Base-by-base conservation (phyloP, 2,888 invertebrate genomes). In the Cheilosia pagana region DNA sequence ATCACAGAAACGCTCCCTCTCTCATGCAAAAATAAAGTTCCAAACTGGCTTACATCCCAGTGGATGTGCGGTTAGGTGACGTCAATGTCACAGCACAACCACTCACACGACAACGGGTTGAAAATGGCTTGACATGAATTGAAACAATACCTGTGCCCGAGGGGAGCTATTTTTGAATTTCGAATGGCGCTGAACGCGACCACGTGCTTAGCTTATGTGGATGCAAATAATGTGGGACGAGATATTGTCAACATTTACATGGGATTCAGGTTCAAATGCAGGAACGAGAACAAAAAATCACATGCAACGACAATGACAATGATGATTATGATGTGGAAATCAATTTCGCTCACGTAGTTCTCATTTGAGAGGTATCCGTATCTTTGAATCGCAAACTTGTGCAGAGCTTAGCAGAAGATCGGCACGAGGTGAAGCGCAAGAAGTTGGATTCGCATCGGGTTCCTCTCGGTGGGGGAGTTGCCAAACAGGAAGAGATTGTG, bases 201-300 rank as follows among this genome's bases (percentile, higher is more conserved):
- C 76, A 70, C 76, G 81, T 81, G 81, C 70, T 70, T 65, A 76
- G 81, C 70, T 70, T 65, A 76, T 81, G 70, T 41, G 43, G 50
- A 81, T 57, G 75, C 55, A 62, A 59, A 81, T 57, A 63, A 81
- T 63, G 59, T 76, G 31, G 57, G 63, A n/a, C 16, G 48, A 60
- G 31, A 43, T 71, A 62, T 62, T 43, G 35, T 53, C 59, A 39
- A 53, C 59, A 31, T 21, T 48, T 16, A 41, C 12, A 39, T 16
- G 48, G 35, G 12, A 31, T 43, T 41, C 31, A 59, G 52, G 4
- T 8, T 1, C n/a, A 25, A 14, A 57, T 28, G 50, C 63, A 43
- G 28, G 31, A 14, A 8, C 41, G 31, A 41, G 50, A 71, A 57
- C 41, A 57, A 70, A 45, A 12, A 16, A 6, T 35, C 16, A 28